phyloP scores from a whole-genome alignment of 2,797 vertebrate genomes.

The Allobates femoralis region DNA sequence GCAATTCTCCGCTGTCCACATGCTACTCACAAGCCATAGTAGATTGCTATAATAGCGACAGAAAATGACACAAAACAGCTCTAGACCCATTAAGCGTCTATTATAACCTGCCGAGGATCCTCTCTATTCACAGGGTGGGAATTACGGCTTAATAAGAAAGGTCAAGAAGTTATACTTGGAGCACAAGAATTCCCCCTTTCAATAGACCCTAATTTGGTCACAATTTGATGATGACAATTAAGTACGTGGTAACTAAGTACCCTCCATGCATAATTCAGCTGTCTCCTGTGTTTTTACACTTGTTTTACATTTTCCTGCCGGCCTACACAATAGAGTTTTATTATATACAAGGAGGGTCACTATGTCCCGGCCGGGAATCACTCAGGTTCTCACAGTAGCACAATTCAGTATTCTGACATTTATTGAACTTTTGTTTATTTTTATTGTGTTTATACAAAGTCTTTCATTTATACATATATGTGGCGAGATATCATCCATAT shows the following conservation, averaged over 20 bases:
- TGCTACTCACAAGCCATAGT: constrained; percentile 41
- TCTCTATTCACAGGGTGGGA: constrained; percentile 57
- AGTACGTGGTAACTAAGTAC: constrained; percentile 55
- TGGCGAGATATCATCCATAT: background rate
- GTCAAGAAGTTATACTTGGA: constrained; percentile 61
- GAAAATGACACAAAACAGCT: constrained; percentile 34
- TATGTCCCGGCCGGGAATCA: background rate
- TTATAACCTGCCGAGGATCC: constrained; percentile 42
- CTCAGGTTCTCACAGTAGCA: constrained; percentile 4
- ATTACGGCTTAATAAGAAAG: constrained; percentile 56
- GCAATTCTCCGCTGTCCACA: constrained; percentile 24
- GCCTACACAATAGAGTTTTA: constrained; percentile 56
- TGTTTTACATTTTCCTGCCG: constrained; percentile 59
- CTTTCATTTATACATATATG: background rate
- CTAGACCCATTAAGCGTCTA: constrained; percentile 37
- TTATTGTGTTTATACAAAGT: background rate
- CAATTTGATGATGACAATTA: constrained; percentile 61
- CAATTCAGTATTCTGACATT: background rate
- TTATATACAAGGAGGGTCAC: constrained; percentile 26
- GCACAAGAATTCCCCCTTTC: constrained; percentile 46
- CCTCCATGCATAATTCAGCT: constrained; percentile 52
- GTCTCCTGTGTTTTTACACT: constrained; percentile 52
- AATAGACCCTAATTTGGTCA: constrained; percentile 55
- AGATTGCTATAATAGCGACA: constrained; percentile 31
- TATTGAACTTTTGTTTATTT: background rate